These are phyloP conservation scores for Corythornis cristatus DNA, from an alignment of 2,113 vertebrate species.

Conservation along the genomic window DNA sequence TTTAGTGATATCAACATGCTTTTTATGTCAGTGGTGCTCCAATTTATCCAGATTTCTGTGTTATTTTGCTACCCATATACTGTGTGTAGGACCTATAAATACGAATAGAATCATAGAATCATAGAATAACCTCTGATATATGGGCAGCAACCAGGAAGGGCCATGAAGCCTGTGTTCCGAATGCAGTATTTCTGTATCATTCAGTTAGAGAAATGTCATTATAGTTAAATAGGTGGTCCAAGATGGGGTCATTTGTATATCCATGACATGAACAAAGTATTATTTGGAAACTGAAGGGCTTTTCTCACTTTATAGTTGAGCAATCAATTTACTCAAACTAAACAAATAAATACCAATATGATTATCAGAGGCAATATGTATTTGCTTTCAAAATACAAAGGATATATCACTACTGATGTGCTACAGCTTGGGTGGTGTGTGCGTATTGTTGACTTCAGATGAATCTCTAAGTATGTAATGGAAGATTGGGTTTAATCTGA, in stretches of 20 bases:
- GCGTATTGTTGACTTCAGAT: background rate
- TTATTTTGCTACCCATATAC: background rate
- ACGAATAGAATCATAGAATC: background rate
- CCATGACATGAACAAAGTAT: no score
- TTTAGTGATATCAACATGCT: background rate
- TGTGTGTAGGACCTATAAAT: background rate
- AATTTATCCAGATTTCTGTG: background rate
- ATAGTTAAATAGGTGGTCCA: background rate
- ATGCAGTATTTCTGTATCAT: background rate
- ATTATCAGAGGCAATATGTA: background rate
- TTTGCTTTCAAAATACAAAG: background rate
- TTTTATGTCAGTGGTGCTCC: background rate
- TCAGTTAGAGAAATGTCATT: background rate
- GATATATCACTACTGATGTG: background rate
- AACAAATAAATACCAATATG: background rate
- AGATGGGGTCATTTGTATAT: background rate
- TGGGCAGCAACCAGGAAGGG: background rate
- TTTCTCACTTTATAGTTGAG: background rate
- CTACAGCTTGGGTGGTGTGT: background rate
- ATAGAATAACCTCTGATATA: background rate
- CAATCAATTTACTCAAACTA: background rate
- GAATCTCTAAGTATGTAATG: background rate
- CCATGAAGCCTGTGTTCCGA: background rate
- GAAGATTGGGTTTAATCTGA: background rate
- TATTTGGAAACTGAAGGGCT: background rate